A percentile compares a stretch with the other conserved stretches of the same genome.
Conservation (phyloP, 2,888 invertebrate genomes). For the Acanthosepion esculentum region DNA sequence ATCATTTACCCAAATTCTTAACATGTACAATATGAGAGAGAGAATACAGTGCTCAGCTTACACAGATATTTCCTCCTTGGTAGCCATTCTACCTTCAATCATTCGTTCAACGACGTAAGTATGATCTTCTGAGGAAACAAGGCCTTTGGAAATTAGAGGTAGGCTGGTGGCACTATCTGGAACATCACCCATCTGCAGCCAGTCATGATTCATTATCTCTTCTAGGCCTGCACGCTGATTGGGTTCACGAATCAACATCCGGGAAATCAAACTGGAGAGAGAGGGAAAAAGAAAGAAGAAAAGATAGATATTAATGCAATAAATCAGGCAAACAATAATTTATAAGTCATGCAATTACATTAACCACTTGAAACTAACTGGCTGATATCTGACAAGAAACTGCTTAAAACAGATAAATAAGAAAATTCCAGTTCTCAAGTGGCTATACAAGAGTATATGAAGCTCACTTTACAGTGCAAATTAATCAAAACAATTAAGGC, state of each 20-base stretch:
- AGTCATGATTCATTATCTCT: slow-evolving; percentile 89
- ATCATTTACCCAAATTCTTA: too few relatives aligned
- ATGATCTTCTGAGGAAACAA: slow-evolving; percentile 93
- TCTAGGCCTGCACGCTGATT: slow-evolving; percentile 89
- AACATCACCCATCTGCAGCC: slow-evolving; percentile 77
- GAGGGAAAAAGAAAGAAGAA: background rate
- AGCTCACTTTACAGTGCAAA: too few relatives aligned
- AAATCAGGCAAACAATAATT: background rate
- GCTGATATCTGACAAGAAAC: too few relatives aligned
- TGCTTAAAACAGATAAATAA: too few relatives aligned
- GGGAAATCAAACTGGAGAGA: slow-evolving; percentile 84
- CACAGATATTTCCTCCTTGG: slow-evolving; percentile 94
- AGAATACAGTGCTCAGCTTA: slow-evolving; percentile 75
- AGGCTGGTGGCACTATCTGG: slow-evolving; percentile 56
- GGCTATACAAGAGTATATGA: too few relatives aligned
- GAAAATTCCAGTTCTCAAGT: too few relatives aligned
- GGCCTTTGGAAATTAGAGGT: slow-evolving; percentile 90
- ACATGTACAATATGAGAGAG: background rate
- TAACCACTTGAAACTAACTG: too few relatives aligned
- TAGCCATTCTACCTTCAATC: slow-evolving; percentile 94
- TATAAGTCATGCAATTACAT: too few relatives aligned
- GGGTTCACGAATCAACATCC: slow-evolving; percentile 95
- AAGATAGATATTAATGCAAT: background rate
- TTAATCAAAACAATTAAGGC: too few relatives aligned
- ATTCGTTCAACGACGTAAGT: slow-evolving; percentile 93